Evolutionary conservation across 2,888 invertebrate species (phyloP).

Genomic region (Phyto melanocephala): DNA sequence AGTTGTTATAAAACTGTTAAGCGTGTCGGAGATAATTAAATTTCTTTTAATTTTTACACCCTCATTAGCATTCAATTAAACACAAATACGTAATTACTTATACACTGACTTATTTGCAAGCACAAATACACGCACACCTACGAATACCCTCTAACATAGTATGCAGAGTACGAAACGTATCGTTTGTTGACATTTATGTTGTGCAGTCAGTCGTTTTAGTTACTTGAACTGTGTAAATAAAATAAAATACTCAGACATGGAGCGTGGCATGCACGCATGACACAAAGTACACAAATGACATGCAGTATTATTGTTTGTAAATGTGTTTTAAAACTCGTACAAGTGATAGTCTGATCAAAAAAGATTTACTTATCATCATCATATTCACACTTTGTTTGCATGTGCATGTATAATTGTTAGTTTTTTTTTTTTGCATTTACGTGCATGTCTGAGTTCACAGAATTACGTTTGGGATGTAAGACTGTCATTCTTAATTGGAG

Average conservation of each 20-base stretch:
- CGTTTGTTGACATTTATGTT: background rate
- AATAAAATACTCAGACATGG: background rate
- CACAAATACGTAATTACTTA: background rate
- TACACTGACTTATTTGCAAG: background rate
- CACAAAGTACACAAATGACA: slow-evolving; percentile 1
- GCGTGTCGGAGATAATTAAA: background rate
- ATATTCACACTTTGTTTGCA: background rate
- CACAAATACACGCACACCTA: too few relatives aligned
- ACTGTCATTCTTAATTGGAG: background rate
- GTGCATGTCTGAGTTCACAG: background rate
- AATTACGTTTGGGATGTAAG: background rate
- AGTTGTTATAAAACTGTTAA: background rate
- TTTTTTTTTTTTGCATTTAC: background rate
- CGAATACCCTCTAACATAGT: background rate
- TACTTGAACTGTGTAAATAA: background rate
- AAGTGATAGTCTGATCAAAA: background rate
- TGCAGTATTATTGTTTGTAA: background rate
- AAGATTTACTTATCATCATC: background rate
- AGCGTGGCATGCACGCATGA: background rate
- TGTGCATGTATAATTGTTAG: background rate
- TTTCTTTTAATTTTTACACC: slow-evolving; percentile 23
- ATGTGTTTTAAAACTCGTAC: background rate
- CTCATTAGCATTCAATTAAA: slow-evolving; percentile 22
- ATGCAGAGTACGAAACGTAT: too few relatives aligned
- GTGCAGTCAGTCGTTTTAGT: background rate